Percentiles rank a stretch among this genome's conserved stretches.
These are phyloP conservation scores for Lampropteryx suffumata DNA, from an alignment of 2,888 invertebrate species.

Conservation along the genomic window DNA sequence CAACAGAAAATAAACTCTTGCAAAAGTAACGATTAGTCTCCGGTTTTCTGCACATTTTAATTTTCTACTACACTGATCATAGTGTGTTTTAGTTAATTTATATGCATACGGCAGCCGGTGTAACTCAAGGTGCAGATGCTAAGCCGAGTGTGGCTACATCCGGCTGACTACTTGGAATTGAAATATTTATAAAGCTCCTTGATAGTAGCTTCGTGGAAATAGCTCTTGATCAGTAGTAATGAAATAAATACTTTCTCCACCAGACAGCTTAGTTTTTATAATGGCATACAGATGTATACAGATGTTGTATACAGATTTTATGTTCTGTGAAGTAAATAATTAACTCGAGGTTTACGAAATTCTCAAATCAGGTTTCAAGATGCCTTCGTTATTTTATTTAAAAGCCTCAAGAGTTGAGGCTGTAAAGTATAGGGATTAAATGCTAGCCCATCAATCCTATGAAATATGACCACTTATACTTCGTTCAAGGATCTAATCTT, in stretches of 20 bases:
- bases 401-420: slow-evolving; percentile 4
- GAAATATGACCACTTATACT: slow-evolving; percentile 53
- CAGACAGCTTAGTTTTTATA: no score
- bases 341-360: not conserved
- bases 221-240: slow-evolving; percentile 57
- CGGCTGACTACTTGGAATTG: slow-evolving; percentile 74
- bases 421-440: slow-evolving; percentile 15
- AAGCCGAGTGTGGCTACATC: slow-evolving; percentile 74
- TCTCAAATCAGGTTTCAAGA: not conserved
- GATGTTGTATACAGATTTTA: no score
- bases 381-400: slow-evolving; percentile 1
- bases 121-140: slow-evolving; percentile 81
- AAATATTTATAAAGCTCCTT: slow-evolving; percentile 76
- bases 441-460: slow-evolving; percentile 44
- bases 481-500: slow-evolving; percentile 54
- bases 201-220: slow-evolving; percentile 63
- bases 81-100: slow-evolving; percentile 63
- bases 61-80: slow-evolving; percentile 63
- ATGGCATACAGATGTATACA: no score
- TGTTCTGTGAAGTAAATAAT: not conserved
- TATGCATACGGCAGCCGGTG: slow-evolving; percentile 76
- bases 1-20: not conserved
- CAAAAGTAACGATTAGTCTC: slow-evolving; percentile 1
- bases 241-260: not conserved
- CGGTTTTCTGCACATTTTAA: slow-evolving; percentile 58